Conservation (phyloP, 2,113 vertebrate species). For the Aldabrachelys gigantea region DNA sequence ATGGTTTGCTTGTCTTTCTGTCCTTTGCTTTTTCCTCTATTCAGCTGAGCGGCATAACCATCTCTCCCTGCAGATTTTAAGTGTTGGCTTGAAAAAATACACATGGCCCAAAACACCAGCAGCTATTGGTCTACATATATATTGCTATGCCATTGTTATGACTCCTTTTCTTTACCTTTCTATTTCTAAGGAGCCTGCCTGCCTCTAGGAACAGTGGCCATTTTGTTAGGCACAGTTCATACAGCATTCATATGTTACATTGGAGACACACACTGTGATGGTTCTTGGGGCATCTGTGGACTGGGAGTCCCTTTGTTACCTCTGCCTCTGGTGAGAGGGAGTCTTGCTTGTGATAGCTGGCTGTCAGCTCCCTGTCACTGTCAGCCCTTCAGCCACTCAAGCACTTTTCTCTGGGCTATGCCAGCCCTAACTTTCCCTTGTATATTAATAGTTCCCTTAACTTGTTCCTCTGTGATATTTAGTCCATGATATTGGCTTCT, state of each 20-base stretch:
- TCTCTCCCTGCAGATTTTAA: neutral
- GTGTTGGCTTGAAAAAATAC: neutral
- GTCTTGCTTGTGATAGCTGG: neutral
- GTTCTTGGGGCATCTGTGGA: neutral
- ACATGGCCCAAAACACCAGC: neutral
- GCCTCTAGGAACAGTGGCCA: neutral
- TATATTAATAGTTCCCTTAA: neutral
- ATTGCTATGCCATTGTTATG: neutral
- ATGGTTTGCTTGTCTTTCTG: neutral
- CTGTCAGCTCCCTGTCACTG: neutral
- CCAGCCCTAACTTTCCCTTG: neutral
- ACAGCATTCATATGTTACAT: neutral
- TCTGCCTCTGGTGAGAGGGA: neutral
- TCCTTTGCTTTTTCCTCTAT: neutral
- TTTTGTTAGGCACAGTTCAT: neutral
- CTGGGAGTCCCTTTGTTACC: neutral
- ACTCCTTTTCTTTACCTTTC: neutral
- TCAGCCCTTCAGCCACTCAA: neutral
- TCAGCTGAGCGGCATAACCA: neutral
- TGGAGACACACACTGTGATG: neutral
- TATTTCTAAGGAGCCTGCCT: neutral
- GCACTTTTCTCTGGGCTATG: neutral
- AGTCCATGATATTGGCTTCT: neutral
- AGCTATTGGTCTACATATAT: neutral
- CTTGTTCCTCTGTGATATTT: neutral